Conservation (phyloP, 2,888 invertebrate genomes). For the Pimpla rufipes region DNA sequence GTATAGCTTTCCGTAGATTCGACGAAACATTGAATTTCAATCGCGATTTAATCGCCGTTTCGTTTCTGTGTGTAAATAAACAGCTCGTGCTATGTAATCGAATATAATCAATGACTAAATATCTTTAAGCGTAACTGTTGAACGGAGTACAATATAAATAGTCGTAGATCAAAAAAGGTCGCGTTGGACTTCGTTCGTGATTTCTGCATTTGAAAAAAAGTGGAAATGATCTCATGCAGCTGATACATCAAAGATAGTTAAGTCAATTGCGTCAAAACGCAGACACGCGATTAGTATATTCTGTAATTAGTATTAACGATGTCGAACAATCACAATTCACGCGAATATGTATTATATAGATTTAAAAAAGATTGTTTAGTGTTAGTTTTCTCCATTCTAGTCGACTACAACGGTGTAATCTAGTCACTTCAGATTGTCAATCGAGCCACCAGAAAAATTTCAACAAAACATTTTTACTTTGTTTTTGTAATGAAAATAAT, state of each 20-base stretch:
- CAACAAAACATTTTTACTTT: neutral
- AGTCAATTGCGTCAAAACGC: conserved; percentile 60
- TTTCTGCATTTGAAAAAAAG: conserved; percentile 46
- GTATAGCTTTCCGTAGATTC: conserved; percentile 45
- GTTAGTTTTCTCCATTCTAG: neutral
- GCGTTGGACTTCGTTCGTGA: conserved; percentile 46
- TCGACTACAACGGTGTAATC: conserved; percentile 4
- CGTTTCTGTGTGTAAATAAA: conserved; percentile 29
- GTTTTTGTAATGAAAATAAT: neutral
- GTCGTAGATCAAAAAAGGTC: neutral
- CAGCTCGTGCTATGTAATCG: conserved; percentile 52
- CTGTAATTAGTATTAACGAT: conserved; percentile 20
- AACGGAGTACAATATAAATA: conserved; percentile 35
- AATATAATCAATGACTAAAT: conserved; percentile 30
- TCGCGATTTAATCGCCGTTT: conserved; percentile 38
- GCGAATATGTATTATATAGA: conserved; percentile 39
- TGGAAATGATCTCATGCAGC: conserved; percentile 76
- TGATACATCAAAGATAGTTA: conserved; percentile 80
- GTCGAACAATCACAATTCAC: conserved; percentile 20
- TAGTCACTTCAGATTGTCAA: conserved; percentile 15
- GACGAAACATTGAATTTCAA: conserved; percentile 34
- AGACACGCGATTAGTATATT: conserved; percentile 33
- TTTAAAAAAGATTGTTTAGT: conserved; percentile 21
- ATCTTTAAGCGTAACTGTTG: conserved; percentile 19
- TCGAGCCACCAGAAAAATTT: neutral